Base-by-base conservation (phyloP, 2,113 vertebrate species). In the Pollimyrus isidori region DNA sequence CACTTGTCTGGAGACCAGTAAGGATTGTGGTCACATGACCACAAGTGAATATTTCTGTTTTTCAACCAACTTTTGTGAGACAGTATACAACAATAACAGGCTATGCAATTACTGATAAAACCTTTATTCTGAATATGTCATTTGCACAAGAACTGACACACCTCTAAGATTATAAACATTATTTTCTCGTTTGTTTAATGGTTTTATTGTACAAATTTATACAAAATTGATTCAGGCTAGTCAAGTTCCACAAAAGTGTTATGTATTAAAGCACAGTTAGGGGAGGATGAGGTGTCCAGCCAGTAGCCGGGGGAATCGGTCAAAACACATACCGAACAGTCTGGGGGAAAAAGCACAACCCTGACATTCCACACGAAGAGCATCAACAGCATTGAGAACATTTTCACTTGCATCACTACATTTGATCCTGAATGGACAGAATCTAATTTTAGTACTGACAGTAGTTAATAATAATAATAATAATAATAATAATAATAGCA, bases 111-210 rank as follows among this genome's bases (percentile, higher is more conserved):
- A 86, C 10, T 97, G 96, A 96, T 97, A 97, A 87, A 97, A 96
- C 93, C 95, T 98, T 98, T 98, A 98, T 99, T 98, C 95, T 96
- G 95, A 97, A 97, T 98, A 97, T 96, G 96, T 95, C 96, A 95
- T 97, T 96, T 97, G 95, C 96, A 98, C 97, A 97, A 96, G 95
- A 97, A 97, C 96, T 96, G 96, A 97, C 97, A 97, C 92, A 94
- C 95, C 93, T 95, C 91, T 94, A 95, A 94, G 95, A 96, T 98
- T 97, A 98, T 97, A 97, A 97, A 98, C 93, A 96, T 95, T 88
- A 89, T 88, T 90, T 50, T 90, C 91, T 92, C 58, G 95, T 95
- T 95, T 90, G 84, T 90, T 91, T 76, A 93, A 96, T 96, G 96
- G 96, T 93, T 94, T 92, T 96, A 97, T 97, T 95, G 92, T 97